These are phyloP conservation scores for Glandiceps talaboti DNA, from an alignment of 53 echinoderm and acorn worm genomes.

Conservation along the genomic window DNA sequence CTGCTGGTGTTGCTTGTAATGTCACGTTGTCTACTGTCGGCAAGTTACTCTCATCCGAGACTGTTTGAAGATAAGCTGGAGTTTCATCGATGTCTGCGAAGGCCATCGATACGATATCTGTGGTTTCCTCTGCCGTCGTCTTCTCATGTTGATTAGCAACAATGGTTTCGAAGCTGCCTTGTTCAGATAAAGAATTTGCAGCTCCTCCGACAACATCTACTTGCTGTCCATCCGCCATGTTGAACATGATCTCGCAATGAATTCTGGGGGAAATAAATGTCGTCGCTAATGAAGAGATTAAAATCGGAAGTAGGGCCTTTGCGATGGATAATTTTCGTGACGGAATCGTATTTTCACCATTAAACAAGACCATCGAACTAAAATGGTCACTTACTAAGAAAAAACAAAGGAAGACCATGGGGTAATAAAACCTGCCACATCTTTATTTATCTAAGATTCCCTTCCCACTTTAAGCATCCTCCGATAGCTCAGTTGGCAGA, in stretches of 20 bases:
- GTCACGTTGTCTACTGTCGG: conserved; percentile 1
- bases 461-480: too few species aligned
- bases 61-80: conserved; percentile 8
- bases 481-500: conserved; percentile 99
- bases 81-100: conserved; percentile 44
- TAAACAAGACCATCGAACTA: too few species aligned
- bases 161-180: background rate
- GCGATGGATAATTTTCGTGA: too few species aligned
- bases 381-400: too few species aligned
- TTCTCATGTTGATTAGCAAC: background rate
- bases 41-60: conserved; percentile 17
- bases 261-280: background rate
- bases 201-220: background rate
- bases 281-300: too few species aligned
- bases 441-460: too few species aligned
- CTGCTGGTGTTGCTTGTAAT: background rate
- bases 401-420: too few species aligned
- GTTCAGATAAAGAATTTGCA: background rate
- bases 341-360: too few species aligned
- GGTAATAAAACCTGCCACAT: too few species aligned
- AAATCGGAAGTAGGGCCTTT: too few species aligned
- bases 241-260: background rate
- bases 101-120: conserved; percentile 53
- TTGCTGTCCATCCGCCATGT: background rate
- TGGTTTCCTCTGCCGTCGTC: conserved; percentile 2